Evolutionary conservation across 2,888 invertebrate species (phyloP).

Genomic region (Acanthosepion esculentum): DNA sequence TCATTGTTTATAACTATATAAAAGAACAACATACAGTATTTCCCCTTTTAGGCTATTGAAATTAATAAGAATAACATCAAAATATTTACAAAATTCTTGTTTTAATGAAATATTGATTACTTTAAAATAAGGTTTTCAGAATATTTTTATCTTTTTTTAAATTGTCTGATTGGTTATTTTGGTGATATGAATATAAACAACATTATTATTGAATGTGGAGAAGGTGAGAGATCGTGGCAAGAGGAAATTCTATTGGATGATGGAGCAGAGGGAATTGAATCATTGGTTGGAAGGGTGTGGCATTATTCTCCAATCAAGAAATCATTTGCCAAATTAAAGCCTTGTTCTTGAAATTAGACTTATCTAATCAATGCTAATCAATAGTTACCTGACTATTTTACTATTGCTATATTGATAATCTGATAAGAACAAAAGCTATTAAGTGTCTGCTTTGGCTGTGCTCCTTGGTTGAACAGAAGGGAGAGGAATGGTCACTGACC

Average conservation of each 20-base stretch:
- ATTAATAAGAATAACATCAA: too few species aligned
- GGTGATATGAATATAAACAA: not conserved
- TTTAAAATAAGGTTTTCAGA: not conserved
- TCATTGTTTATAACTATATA: too few species aligned
- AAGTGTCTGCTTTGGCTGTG: not conserved
- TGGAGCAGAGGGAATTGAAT: not conserved
- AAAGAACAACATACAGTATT: too few species aligned
- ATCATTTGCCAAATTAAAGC: conserved; percentile 10
- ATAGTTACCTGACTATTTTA: not conserved
- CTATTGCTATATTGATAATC: not conserved
- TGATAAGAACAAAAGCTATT: conserved; percentile 17
- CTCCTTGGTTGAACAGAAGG: not conserved
- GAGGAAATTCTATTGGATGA: not conserved
- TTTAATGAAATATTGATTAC: not conserved
- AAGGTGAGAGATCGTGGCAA: not conserved
- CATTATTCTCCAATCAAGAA: not conserved
- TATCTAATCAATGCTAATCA: conserved; percentile 1
- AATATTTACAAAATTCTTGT: not conserved
- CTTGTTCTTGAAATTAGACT: not conserved
- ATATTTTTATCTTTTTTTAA: not conserved
- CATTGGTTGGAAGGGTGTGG: conserved; percentile 33
- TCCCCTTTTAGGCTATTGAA: too few species aligned
- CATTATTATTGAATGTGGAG: not conserved
- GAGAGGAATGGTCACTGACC: not conserved
- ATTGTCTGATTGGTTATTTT: not conserved